These are phyloP conservation scores for Synanceia verrucosa DNA, from an alignment of 2,797 vertebrate genomes.

Conservation along the genomic window DNA sequence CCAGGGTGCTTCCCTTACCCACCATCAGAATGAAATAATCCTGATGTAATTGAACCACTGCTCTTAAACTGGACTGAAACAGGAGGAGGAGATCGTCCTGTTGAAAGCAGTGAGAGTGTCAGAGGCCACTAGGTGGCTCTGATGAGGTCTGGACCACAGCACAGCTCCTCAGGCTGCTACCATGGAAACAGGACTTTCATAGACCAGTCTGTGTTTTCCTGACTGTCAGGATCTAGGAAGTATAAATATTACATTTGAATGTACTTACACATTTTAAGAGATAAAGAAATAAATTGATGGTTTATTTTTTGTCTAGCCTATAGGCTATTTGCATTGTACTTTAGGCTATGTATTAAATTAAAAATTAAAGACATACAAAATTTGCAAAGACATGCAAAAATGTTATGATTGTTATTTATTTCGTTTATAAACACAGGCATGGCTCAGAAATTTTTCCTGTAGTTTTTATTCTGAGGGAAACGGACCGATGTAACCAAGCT, in stretches of 20 bases:
- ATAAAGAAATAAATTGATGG: not conserved
- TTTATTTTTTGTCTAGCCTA: too few relatives aligned
- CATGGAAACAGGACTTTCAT: slow-evolving; percentile 30
- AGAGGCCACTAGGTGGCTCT: not conserved
- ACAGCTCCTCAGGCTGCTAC: slow-evolving; percentile 17
- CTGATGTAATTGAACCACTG: too few relatives aligned
- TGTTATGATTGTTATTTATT: accelerated
- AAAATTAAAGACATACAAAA: not conserved
- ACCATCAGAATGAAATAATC: too few relatives aligned
- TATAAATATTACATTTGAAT: not conserved
- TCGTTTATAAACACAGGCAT: not conserved
- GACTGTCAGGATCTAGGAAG: not conserved
- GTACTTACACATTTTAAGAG: not conserved
- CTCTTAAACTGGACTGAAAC: too few relatives aligned
- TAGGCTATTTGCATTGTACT: too few relatives aligned
- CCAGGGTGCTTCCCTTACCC: too few relatives aligned
- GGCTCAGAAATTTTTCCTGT: not conserved
- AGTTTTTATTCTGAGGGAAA: slow-evolving; percentile 55
- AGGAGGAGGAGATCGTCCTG: too few relatives aligned
- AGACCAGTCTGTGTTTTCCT: slow-evolving; percentile 2
- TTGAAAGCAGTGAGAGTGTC: not conserved
- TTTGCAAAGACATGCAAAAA: not conserved
- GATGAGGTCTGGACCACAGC: not conserved
- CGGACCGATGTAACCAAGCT: slow-evolving; percentile 27
- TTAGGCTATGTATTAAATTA: too few relatives aligned